Evolutionary conservation across 2,113 vertebrate species (phyloP).

Genomic region (Nestor notabilis): DNA sequence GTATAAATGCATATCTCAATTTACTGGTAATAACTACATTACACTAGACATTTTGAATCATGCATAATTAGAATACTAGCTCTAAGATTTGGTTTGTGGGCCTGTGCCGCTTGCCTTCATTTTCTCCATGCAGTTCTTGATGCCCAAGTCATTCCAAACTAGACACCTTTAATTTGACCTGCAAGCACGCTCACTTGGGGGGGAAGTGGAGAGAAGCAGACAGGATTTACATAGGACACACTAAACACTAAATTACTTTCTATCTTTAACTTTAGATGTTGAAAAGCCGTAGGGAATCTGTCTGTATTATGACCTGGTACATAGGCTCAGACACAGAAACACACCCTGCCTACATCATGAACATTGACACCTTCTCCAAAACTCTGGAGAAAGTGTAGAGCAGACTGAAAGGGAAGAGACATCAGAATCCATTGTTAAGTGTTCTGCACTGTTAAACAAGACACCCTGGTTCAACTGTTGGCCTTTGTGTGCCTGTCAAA

Average conservation of each 20-base stretch:
- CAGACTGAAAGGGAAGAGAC: neutral
- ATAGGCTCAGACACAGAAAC: neutral
- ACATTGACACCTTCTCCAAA: neutral
- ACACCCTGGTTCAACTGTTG: neutral
- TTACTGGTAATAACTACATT: conserved; percentile 73
- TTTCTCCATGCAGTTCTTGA: conserved; percentile 34
- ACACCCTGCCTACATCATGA: neutral
- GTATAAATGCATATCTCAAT: conserved; percentile 79
- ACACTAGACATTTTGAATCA: conserved; percentile 75
- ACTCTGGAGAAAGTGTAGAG: neutral
- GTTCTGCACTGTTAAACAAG: neutral
- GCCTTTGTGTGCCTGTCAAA: neutral
- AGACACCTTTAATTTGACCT: conserved; percentile 25
- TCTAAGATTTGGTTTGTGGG: conserved; percentile 69
- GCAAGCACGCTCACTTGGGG: conserved; percentile 36
- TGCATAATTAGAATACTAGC: conserved; percentile 77
- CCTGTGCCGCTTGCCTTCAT: conserved; percentile 60
- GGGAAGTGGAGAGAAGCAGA: conserved; percentile 12
- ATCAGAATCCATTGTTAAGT: neutral
- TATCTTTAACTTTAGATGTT: neutral
- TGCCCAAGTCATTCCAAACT: neutral
- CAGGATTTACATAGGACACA: conserved; percentile 13
- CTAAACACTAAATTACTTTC: neutral
- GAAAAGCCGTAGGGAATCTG: neutral
- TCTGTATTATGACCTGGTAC: neutral